Evolutionary conservation across 2,113 vertebrate genomes (phyloP).

Genomic region (Irena cyanogastra): DNA sequence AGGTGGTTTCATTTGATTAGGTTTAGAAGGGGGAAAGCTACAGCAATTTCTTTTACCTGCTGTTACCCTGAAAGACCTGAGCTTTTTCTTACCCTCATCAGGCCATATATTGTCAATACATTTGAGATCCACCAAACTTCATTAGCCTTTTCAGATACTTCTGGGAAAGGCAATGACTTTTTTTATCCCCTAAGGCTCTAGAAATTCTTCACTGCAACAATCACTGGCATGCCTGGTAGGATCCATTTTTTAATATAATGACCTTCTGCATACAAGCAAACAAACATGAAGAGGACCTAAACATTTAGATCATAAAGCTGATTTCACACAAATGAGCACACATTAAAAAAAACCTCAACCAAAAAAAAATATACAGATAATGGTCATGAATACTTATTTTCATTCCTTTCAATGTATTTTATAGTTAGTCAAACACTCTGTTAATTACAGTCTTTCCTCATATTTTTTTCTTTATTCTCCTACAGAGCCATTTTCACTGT

Average conservation of each 20-base stretch:
- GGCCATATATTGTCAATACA: not conserved
- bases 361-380: not conserved
- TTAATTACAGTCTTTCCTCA: not conserved
- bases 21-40: not conserved
- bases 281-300: not conserved
- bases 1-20: constrained; percentile 36
- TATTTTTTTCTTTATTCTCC: not conserved
- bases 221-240: not conserved
- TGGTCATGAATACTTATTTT: not conserved
- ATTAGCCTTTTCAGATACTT: constrained; percentile 9
- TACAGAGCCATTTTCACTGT: not conserved
- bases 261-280: not conserved
- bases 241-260: not conserved
- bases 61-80: not conserved
- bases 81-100: not conserved
- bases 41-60: constrained; percentile 13
- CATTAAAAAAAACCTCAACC: not conserved
- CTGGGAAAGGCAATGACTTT: not conserved
- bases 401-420: not conserved
- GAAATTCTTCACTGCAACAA: not conserved
- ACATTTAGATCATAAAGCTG: not conserved
- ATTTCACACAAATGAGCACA: not conserved
- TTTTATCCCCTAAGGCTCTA: not conserved
- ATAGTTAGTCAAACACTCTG: not conserved
- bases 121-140: constrained; percentile 2